phyloP scores from a whole-genome alignment of 2,113 vertebrate species.

The Caloenas nicobarica region DNA sequence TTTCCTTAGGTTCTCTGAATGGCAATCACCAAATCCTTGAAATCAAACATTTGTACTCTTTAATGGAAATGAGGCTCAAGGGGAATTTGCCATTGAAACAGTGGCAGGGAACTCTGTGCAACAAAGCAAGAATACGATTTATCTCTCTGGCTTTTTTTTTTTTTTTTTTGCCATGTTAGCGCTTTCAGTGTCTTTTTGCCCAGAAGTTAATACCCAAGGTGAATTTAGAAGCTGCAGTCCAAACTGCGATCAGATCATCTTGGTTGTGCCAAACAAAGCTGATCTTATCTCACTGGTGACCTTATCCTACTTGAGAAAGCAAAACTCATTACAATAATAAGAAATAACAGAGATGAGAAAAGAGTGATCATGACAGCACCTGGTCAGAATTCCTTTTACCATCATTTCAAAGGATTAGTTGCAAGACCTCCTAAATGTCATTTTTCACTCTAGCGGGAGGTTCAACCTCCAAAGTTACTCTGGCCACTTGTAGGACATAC shows the following conservation, averaged over 20 bases:
- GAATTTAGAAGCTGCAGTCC: conserved; percentile 66
- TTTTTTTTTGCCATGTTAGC: conserved; percentile 19
- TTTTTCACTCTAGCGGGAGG: conserved; percentile 67
- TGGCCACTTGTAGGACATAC: conserved; percentile 1
- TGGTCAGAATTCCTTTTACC: conserved; percentile 64
- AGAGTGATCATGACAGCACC: conserved; percentile 32
- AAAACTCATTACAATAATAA: conserved; percentile 72
- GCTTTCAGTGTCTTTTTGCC: conserved; percentile 45
- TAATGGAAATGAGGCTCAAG: not conserved
- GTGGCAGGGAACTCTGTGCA: not conserved
- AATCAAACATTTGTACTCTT: not conserved
- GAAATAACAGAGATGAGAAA: conserved; percentile 60
- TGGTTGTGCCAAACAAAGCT: conserved; percentile 68
- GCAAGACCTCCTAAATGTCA: conserved; percentile 45
- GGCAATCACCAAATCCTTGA: not conserved
- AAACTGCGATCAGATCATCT: conserved; percentile 67
- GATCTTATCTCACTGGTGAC: conserved; percentile 75
- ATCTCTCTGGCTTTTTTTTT: not conserved
- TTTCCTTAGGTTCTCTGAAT: not conserved
- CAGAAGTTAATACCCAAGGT: conserved; percentile 67
- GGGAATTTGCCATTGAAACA: conserved; percentile 1
- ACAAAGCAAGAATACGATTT: conserved; percentile 1
- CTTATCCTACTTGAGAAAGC: conserved; percentile 69
- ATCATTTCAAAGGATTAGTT: conserved; percentile 61
- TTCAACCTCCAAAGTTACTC: conserved; percentile 49